Conservation (phyloP, 2,797 vertebrate species). For the Graptemys geographica region DNA sequence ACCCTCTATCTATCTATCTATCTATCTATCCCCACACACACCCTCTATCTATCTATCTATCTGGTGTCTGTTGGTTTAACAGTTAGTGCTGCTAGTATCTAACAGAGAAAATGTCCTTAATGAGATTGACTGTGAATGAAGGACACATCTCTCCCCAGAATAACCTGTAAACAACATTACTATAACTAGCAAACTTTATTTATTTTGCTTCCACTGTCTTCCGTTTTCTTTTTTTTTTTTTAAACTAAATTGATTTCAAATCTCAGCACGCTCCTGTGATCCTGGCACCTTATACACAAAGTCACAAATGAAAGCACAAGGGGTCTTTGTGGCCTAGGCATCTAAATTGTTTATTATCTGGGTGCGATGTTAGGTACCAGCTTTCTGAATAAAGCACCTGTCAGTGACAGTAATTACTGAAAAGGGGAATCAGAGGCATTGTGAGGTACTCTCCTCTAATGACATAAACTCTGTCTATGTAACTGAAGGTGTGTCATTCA, state of each 20-base stretch:
- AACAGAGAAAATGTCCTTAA: conserved; percentile 52
- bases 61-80: background rate
- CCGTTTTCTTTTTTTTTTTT: background rate
- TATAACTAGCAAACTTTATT: background rate
- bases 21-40: background rate
- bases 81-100: background rate
- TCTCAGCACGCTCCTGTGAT: background rate
- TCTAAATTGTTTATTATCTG: background rate
- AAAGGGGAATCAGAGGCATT: background rate
- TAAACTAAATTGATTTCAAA: background rate
- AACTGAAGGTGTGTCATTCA: background rate
- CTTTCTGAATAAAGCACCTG: background rate
- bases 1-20: background rate
- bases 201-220: background rate
- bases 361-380: background rate
- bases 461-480: background rate
- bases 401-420: background rate
- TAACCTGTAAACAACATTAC: background rate
- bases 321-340: background rate
- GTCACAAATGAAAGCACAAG: background rate
- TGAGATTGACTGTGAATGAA: conserved; percentile 8
- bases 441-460: background rate
- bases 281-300: background rate
- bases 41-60: background rate
- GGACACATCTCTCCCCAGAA: conserved; percentile 23